Evolutionary conservation across 2,113 vertebrate genomes (phyloP), one percentile per base, ranked within the genome.

Genomic region (Elachura formosa): DNA sequence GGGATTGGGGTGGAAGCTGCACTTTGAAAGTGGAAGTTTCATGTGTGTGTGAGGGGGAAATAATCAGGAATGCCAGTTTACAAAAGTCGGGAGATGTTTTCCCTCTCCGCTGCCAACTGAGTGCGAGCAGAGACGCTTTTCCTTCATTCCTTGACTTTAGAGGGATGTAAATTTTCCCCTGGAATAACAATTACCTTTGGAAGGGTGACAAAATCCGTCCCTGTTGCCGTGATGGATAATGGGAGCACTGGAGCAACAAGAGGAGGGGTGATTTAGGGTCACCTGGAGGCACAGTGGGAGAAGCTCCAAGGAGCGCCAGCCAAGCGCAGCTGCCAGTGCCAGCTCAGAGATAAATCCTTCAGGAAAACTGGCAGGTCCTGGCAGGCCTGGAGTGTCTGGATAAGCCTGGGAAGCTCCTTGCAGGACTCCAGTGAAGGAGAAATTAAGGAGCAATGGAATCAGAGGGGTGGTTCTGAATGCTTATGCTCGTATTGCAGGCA

Each of bases 121-220:
- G 63, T 3, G 28, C 2, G 6, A 46, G 49, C 89, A 43, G 51
- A 31, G 52, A 54, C 10, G 55, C 8, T 46, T 33, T 23, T 10
- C 25, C 46, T 6, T 45, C 3, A 74, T 84, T 59, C 91, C 59
- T 73, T 73, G 89, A 61, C 82, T 89, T 94, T 59, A 62, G 78
- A 96, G 96, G 77, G 79, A 93, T 92, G 95, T 94, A 90, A 95
- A 95, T 96, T 18, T 52, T 94, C 23, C 72, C 6, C 46, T 64
- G 80, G 95, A 94, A 86, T 33, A 85, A 74, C 71, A 91, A 91
- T 87, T 58, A 7, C 54, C 77, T 71, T 71, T 91, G 66, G 96
- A 80, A 95, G 6, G 80, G 73, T 0, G n/a, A 79, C 33, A 90
- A 48, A 80, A 41, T 23, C 5, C 73, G 11, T 52, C 36, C 67